Conservation (phyloP, 2,113 vertebrate species). For the Thalassarche chlororhynchos region DNA sequence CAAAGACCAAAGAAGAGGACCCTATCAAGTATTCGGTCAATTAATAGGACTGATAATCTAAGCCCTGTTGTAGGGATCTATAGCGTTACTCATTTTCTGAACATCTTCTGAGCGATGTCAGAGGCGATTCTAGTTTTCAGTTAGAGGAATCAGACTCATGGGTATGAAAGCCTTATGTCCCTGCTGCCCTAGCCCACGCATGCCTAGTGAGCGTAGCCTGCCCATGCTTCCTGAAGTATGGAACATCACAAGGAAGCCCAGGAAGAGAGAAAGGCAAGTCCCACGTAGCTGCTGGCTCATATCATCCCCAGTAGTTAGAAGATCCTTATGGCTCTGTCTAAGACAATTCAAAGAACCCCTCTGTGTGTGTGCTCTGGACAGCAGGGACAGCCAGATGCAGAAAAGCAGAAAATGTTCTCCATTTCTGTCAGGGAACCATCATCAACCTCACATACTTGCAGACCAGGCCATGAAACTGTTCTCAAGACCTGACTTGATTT, state of each 20-base stretch:
- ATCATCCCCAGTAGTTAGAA: neutral
- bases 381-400: too few species aligned
- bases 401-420: neutral
- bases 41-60: neutral
- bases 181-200: neutral
- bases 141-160: neutral
- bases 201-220: accelerated
- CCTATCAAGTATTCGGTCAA: neutral
- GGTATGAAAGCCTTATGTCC: neutral
- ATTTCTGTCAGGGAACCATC: neutral
- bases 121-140: neutral
- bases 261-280: neutral
- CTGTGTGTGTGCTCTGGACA: neutral
- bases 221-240: neutral
- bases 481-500: neutral
- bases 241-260: neutral
- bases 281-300: neutral
- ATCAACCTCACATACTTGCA: neutral
- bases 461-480: neutral
- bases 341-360: neutral
- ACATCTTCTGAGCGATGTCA: neutral
- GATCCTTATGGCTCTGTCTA: neutral
- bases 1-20: neutral
- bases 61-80: neutral
- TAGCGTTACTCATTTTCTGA: neutral